These are phyloP conservation scores for Litoditis marina DNA, from an alignment of 2,888 invertebrate genomes.

Conservation along the genomic window DNA sequence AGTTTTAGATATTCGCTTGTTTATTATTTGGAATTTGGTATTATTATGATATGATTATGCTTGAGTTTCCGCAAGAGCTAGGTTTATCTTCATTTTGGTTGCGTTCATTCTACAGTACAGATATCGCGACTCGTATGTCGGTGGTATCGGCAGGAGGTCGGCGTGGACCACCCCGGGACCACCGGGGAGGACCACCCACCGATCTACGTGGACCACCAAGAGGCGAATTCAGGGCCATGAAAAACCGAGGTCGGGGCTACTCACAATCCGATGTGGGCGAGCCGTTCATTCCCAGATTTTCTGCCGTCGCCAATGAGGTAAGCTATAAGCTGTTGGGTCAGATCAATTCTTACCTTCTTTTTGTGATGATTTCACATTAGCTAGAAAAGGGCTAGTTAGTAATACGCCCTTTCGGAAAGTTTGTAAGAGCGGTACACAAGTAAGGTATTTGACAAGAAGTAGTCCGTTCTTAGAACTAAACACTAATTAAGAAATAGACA, in stretches of 20 bases:
- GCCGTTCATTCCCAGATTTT: slow-evolving; percentile 50
- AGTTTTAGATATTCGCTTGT: no score
- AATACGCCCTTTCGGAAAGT: neutral
- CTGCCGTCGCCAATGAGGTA: slow-evolving; percentile 52
- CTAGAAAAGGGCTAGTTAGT: neutral
- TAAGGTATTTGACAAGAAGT: no score
- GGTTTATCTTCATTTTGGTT: no score
- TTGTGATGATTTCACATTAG: neutral
- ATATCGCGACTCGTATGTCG: slow-evolving; percentile 26
- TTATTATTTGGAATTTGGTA: no score
- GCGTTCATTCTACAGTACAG: no score
- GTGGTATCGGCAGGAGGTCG: slow-evolving; percentile 32
- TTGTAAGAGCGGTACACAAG: no score
- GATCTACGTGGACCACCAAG: slow-evolving; percentile 12
- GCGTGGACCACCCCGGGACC: slow-evolving; percentile 30
- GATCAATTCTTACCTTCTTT: neutral
- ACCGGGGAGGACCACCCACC: slow-evolving; percentile 25
- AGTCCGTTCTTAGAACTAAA: no score
- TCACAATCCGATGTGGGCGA: slow-evolving; percentile 46
- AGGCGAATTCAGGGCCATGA: slow-evolving; percentile 15
- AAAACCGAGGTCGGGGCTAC: slow-evolving; percentile 31
- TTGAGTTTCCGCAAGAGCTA: no score
- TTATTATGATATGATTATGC: no score
- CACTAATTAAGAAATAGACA: no score
- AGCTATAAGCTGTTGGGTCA: no score